These are phyloP conservation scores for Drosophila rellima DNA, from an alignment of 2,888 invertebrate genomes.

Conservation along the genomic window DNA sequence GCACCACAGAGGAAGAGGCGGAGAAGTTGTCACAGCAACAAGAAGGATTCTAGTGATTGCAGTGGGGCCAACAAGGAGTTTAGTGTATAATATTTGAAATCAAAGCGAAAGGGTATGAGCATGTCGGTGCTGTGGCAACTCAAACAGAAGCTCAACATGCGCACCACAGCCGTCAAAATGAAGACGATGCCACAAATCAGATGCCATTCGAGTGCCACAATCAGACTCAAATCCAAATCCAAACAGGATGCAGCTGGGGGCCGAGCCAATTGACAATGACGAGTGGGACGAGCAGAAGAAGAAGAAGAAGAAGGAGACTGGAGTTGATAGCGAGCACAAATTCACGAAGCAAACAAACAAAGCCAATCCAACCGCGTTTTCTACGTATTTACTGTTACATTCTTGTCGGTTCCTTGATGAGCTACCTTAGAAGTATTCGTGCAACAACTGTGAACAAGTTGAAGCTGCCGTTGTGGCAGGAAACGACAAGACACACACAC, in stretches of 20 bases:
- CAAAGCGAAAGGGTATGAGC: constrained; percentile 81
- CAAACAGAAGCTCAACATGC: constrained; percentile 79
- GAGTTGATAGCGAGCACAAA: constrained; percentile 28
- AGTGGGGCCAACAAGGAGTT: constrained; percentile 56
- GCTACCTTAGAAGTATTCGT: constrained; percentile 64
- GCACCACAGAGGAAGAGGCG: constrained; percentile 6
- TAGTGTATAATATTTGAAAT: constrained; percentile 85
- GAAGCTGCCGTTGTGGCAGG: constrained; percentile 1
- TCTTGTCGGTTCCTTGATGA: constrained; percentile 67
- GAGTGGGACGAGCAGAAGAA: neutral
- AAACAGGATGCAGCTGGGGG: neutral
- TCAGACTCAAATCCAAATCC: constrained; percentile 3
- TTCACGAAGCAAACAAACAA: constrained; percentile 50
- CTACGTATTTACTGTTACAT: constrained; percentile 67
- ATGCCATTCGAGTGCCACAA: constrained; percentile 30
- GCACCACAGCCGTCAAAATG: constrained; percentile 85
- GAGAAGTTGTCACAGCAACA: constrained; percentile 15
- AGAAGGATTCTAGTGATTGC: constrained; percentile 33
- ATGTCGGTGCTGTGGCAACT: constrained; percentile 70
- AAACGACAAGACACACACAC: constrained; percentile 10
- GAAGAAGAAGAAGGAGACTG: neutral
- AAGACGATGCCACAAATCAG: constrained; percentile 50
- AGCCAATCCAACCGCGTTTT: constrained; percentile 73
- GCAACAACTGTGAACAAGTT: constrained; percentile 47
- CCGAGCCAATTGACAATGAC: constrained; percentile 45